phyloP scores from a whole-genome alignment of 2,797 vertebrate species.

The Apogon talboti region DNA sequence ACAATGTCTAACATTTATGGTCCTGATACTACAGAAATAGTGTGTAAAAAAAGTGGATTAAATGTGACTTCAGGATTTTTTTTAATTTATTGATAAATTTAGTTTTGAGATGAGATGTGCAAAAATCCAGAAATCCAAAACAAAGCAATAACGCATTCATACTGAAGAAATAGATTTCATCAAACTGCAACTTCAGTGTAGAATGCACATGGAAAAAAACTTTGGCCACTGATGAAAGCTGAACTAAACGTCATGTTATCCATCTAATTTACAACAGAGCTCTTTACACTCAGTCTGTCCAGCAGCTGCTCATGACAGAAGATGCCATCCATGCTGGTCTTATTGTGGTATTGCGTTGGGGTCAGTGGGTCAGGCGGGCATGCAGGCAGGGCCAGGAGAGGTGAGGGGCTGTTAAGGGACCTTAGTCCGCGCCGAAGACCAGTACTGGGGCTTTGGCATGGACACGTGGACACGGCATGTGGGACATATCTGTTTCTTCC shows the following conservation, averaged over 20 bases:
- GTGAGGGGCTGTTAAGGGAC: conserved; percentile 63
- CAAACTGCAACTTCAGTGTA: not conserved
- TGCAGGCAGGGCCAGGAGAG: conserved; percentile 27
- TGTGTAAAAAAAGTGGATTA: too few species aligned
- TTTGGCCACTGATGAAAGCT: not conserved
- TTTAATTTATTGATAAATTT: too few species aligned
- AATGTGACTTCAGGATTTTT: too few species aligned
- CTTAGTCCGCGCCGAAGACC: conserved; percentile 65
- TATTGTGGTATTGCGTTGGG: conserved; percentile 9
- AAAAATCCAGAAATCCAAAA: not conserved
- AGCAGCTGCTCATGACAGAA: too few species aligned
- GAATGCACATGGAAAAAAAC: too few species aligned
- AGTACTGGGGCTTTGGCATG: conserved; percentile 67
- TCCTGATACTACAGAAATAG: too few species aligned
- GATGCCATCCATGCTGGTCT: conserved; percentile 28
- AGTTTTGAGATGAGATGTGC: too few species aligned
- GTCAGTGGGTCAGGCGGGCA: conserved; percentile 26
- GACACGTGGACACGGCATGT: conserved; percentile 54
- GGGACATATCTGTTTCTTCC: conserved; percentile 71
- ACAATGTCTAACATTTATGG: too few species aligned
- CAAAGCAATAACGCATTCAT: not conserved
- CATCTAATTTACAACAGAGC: too few species aligned
- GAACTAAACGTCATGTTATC: not conserved
- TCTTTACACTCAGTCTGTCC: too few species aligned
- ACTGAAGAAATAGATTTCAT: not conserved